phyloP scores from a whole-genome alignment of 1,140 invertebrate species.

The Frieseomelitta varia region DNA sequence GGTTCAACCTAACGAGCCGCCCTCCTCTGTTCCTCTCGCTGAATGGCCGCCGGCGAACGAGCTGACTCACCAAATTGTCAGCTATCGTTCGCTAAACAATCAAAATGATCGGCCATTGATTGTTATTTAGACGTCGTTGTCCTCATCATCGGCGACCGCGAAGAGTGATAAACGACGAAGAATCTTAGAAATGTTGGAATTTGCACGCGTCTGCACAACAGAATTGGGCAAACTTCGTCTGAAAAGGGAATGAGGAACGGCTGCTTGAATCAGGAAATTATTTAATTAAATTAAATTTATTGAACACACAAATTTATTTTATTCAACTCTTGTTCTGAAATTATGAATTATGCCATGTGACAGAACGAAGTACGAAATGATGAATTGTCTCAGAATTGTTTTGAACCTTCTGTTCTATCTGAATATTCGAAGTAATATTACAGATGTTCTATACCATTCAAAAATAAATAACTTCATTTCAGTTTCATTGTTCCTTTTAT shows the following conservation, averaged over 20 bases:
- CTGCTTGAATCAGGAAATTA: not conserved
- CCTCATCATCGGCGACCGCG: not conserved
- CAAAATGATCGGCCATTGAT: slow-evolving; percentile 36
- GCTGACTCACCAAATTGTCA: slow-evolving; percentile 48
- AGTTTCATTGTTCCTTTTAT: no score
- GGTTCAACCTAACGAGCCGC: slow-evolving; percentile 33
- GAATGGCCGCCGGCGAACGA: slow-evolving; percentile 9
- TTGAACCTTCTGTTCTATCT: no score
- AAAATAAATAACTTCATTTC: no score
- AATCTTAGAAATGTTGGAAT: not conserved
- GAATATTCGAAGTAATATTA: no score
- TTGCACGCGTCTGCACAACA: not conserved
- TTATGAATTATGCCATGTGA: no score
- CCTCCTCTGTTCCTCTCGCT: no score
- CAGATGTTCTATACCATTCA: no score
- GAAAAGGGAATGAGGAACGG: not conserved
- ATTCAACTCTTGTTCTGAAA: no score
- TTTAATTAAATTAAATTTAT: not conserved
- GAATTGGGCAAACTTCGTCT: not conserved
- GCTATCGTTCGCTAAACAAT: slow-evolving; percentile 59
- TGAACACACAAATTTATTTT: no score
- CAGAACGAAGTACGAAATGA: no score
- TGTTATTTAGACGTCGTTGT: slow-evolving; percentile 20
- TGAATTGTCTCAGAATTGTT: no score
- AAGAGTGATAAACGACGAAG: not conserved